Evolutionary conservation across 2,888 invertebrate species (phyloP).

Genomic region (Oscheius sp.): DNA sequence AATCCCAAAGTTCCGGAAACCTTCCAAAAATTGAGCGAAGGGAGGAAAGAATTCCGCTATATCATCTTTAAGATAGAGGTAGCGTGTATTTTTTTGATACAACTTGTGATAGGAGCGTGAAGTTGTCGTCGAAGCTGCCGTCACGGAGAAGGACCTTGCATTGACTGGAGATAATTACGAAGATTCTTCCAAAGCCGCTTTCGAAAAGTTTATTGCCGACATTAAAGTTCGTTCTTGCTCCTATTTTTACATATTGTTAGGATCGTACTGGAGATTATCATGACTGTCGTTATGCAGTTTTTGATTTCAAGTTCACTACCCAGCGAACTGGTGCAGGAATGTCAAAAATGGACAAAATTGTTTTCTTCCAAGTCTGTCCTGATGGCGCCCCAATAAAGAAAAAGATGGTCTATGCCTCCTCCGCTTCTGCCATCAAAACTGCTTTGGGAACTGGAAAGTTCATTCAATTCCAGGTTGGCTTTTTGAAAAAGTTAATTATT

Average conservation of each 20-base stretch:
- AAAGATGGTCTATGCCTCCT: slow-evolving; percentile 86
- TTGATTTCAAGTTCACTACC: slow-evolving; percentile 96
- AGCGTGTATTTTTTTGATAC: neutral
- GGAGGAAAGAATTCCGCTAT: slow-evolving; percentile 68
- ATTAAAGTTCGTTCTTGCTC: slow-evolving; percentile 76
- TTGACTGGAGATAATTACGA: slow-evolving; percentile 66
- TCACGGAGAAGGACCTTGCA: slow-evolving; percentile 60
- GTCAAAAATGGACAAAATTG: slow-evolving; percentile 92
- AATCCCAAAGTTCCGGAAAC: slow-evolving; percentile 69
- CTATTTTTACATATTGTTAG: slow-evolving; percentile 2
- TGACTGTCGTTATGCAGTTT: slow-evolving; percentile 94
- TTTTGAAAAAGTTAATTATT: neutral
- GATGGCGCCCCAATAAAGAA: slow-evolving; percentile 91
- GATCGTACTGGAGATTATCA: slow-evolving; percentile 77
- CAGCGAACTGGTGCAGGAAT: slow-evolving; percentile 87
- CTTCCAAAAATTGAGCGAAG: slow-evolving; percentile 69
- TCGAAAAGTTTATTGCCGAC: slow-evolving; percentile 91
- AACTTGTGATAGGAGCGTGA: slow-evolving; percentile 60
- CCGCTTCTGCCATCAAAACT: slow-evolving; percentile 96
- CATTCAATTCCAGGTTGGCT: slow-evolving; percentile 66
- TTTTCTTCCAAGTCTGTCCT: slow-evolving; percentile 97
- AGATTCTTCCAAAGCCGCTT: slow-evolving; percentile 76
- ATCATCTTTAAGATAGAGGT: slow-evolving; percentile 70
- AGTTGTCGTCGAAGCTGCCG: slow-evolving; percentile 68
- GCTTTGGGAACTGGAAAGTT: slow-evolving; percentile 78